Evolutionary conservation across 2,113 vertebrate genomes (phyloP), one percentile per base, ranked within the genome.

Genomic region (Callipepla californica): DNA sequence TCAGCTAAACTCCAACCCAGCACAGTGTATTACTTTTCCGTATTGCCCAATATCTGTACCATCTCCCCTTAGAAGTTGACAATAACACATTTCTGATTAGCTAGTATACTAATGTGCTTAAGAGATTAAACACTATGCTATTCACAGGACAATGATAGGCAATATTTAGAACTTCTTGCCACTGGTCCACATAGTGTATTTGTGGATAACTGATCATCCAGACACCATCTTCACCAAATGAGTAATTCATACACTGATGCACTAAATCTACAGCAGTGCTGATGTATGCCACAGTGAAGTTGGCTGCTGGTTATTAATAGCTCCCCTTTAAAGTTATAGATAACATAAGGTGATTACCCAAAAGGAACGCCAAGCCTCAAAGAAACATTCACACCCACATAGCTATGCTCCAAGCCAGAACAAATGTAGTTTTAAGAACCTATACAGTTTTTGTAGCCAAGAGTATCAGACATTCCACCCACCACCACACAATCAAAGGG

Each of bases 401-500:
- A 83, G 18, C 65, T 86, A 68, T 91, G 79, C 87, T 84, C 53
- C 85, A 87, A 75, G 93, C 86, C 92, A 91, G 72, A 95, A 94
- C 45, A 94, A 94, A 86, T 62, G 90, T 48, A 63, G 66, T 89
- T 92, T 91, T 72, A 94, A 90, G 76, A 93, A 83, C 36, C 44
- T 38, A 48, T 63, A 30, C 2, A 73, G 13, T 83, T 83, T 67
- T 79, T 77, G 34, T 28, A 80, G 85, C 88, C 76, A 92, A 93
- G 61, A 81, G 11, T 48, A 93, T 84, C 80, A 93, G 85, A 88
- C 69, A 86, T 92, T 94, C 90, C 93, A 89, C 93, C 92, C 95
- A 92, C 96, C 94, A 88, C 15, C 40, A 78, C 6, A n/a, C 69
- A 92, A 93, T 94, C 87, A 95, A 93, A 95, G 84, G 47, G 72